These are phyloP conservation scores for Myotis yumanensis DNA, from an alignment of 2,113 vertebrate genomes.

Conservation along the genomic window DNA sequence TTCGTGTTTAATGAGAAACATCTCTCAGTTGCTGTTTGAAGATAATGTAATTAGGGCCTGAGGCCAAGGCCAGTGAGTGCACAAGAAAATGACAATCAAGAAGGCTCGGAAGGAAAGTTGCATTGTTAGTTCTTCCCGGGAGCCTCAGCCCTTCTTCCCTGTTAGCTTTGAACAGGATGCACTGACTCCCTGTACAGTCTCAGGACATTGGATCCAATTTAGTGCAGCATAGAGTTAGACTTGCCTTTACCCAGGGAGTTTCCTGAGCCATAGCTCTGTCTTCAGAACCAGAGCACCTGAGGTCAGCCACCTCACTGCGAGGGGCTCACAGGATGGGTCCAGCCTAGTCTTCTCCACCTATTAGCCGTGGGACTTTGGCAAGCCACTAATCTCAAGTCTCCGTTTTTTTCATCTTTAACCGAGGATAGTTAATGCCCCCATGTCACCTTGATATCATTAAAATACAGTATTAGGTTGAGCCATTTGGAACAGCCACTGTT, in stretches of 20 bases:
- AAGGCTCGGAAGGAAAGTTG: background rate
- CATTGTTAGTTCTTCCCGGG: background rate
- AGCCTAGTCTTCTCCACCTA: background rate
- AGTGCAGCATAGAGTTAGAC: too few relatives aligned
- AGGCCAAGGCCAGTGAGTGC: background rate
- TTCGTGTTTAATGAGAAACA: slow-evolving; percentile 33
- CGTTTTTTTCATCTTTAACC: background rate
- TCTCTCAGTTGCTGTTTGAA: slow-evolving; percentile 31
- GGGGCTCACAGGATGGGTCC: background rate
- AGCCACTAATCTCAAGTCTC: background rate
- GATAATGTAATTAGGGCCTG: slow-evolving; percentile 40
- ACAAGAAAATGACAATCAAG: background rate
- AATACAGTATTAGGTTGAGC: background rate
- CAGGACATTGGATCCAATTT: background rate
- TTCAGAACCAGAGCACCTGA: background rate
- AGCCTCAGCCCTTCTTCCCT: background rate
- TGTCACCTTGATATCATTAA: background rate
- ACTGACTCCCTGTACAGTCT: background rate
- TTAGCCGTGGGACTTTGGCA: background rate
- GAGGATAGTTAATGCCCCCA: background rate
- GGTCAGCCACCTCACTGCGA: background rate
- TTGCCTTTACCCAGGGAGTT: background rate
- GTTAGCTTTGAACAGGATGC: background rate
- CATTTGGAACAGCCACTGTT: background rate
- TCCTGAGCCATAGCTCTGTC: background rate